Base-by-base conservation (phyloP, 2,113 vertebrate species). In the Microcebus griseorufus region DNA sequence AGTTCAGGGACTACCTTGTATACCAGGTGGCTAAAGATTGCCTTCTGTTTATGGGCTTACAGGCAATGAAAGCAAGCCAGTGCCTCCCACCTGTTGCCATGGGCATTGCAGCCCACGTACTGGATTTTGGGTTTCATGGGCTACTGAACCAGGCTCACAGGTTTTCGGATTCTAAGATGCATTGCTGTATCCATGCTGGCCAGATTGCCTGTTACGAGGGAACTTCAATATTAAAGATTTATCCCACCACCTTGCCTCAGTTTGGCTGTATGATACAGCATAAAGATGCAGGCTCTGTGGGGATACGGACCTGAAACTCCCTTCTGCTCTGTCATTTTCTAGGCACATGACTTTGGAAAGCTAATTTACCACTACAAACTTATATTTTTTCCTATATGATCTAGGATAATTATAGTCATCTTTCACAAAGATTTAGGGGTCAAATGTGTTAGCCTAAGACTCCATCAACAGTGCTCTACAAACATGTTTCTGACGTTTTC, bases 221-320 rank as follows among this genome's bases (percentile, higher is more conserved):
- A 22, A 34, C 37, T n/a, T 39, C 6, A 14, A 16, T 4, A n/a
- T 5, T 39, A 25, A 67, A 58, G 18, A 58, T 13, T 53, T 4
- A n/a, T 1, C 37, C 8, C 12, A 6, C 9, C 23, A 11, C 3
- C 5, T 39, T 11, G 12, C 37, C 17, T 39, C 1, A 6, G 14
- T 20, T 60, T 27, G 27, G 18, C 6, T 6, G 0, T 32, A 11
- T 9, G 13, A 2, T 3, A 3, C 0, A 14, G 4, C 25, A 48
- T 27, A 29, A 85, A 70, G 22, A 37, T 6, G 10, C 58, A 82
- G 12, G 22, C 5, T n/a, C 18, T 25, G 45, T 3, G 25, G 42
- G 9, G 7, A 27, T 22, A 5, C 22, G 51, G 6, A 3, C 94
- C 16, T 34, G 14, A 27, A 25, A 34, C n/a, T 45, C 18, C 16